Conservation (phyloP, 2,113 vertebrate species). For the Setophaga petechia region DNA sequence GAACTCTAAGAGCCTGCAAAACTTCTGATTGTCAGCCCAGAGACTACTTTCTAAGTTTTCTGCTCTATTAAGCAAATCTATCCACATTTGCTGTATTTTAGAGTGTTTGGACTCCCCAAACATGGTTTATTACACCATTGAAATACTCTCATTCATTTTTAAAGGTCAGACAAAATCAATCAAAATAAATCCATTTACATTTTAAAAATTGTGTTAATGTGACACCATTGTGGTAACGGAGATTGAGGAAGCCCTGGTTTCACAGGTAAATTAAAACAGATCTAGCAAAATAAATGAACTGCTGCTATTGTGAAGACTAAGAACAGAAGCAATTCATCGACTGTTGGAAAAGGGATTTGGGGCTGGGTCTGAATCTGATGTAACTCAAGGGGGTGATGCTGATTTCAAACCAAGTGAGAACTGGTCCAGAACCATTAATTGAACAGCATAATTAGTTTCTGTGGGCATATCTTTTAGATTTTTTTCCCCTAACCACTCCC, state of each 20-base stretch:
- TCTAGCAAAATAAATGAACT: constrained; percentile 12
- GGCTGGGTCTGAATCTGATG: not conserved
- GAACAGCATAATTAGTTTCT: not conserved
- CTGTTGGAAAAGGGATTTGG: not conserved
- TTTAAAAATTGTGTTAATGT: constrained; percentile 36
- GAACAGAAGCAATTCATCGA: not conserved
- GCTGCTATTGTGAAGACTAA: not conserved
- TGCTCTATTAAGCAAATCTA: not conserved
- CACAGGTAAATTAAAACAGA: constrained; percentile 20
- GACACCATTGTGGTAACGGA: not conserved
- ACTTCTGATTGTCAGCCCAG: not conserved
- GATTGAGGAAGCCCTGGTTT: not conserved
- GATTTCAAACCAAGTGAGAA: not conserved
- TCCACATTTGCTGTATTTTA: not conserved
- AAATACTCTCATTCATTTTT: constrained; percentile 34
- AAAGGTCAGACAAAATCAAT: constrained; percentile 65
- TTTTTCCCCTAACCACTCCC: not conserved
- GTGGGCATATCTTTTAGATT: not conserved
- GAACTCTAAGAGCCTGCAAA: not conserved
- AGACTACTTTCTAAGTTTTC: not conserved
- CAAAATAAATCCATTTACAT: constrained; percentile 53
- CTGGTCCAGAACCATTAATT: not conserved
- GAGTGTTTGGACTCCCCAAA: not conserved
- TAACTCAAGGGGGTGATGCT: not conserved
- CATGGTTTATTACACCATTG: not conserved